Percentiles rank a stretch among this genome's conserved stretches.
Conservation (phyloP, 2,797 vertebrate genomes). For the Microctenopoma lineatum region DNA sequence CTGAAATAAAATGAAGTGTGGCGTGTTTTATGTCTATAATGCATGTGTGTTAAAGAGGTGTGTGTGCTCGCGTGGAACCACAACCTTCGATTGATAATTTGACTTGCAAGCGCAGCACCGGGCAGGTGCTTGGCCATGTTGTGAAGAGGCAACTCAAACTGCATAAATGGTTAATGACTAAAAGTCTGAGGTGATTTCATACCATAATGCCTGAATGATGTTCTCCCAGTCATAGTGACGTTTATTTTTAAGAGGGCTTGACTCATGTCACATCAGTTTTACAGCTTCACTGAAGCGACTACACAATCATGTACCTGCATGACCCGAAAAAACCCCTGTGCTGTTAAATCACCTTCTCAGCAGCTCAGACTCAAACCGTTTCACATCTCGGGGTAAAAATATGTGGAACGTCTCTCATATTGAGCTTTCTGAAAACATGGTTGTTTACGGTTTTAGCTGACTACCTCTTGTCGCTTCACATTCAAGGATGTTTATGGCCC, state of each 20-base stretch:
- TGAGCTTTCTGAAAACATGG: conserved; percentile 11
- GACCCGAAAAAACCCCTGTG: not conserved
- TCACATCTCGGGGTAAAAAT: conserved; percentile 3
- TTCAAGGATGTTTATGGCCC: not conserved
- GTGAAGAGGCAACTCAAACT: not conserved
- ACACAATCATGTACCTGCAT: not conserved
- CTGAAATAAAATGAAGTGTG: conserved; percentile 12
- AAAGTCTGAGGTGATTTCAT: not conserved
- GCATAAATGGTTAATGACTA: conserved; percentile 11
- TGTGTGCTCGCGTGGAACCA: conserved; percentile 1
- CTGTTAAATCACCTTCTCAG: conserved; percentile 17
- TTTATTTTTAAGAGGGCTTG: conserved; percentile 15
- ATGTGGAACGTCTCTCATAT: conserved; percentile 20
- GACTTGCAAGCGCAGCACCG: conserved; percentile 11
- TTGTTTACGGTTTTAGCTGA: conserved; percentile 9
- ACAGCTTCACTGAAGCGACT: conserved; percentile 8
- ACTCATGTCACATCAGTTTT: conserved; percentile 7
- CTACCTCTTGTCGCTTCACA: not conserved
- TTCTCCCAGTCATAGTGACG: not conserved
- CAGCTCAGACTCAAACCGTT: conserved; percentile 11
- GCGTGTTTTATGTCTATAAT: conserved; percentile 9
- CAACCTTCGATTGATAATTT: not conserved
- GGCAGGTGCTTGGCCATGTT: conserved; percentile 22
- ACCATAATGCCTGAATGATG: conserved; percentile 14
- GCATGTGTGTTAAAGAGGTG: not conserved